Percentiles rank a stretch among this genome's conserved stretches.
Evolutionary conservation across 2,113 vertebrate genomes (phyloP).

Genomic region (Cyphomyrus discorhynchus): DNA sequence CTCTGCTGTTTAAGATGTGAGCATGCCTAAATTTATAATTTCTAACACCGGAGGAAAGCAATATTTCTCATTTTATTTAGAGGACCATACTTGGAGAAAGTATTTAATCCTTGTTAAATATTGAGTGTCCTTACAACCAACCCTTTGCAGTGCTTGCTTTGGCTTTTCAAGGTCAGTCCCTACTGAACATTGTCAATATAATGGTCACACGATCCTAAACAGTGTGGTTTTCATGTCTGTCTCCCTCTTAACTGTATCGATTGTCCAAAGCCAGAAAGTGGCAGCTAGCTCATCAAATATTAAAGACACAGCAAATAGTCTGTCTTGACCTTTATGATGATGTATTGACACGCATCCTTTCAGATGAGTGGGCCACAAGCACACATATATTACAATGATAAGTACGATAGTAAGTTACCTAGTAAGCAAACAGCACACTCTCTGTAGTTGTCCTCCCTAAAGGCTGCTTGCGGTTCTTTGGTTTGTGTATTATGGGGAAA

Average conservation of each 20-base stretch:
- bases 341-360: background rate
- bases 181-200: background rate
- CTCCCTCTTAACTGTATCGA: conserved; percentile 2
- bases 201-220: background rate
- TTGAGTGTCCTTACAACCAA: background rate
- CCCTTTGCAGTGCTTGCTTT: background rate
- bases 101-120: conserved; percentile 4
- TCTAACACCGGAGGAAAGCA: background rate
- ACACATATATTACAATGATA: background rate
- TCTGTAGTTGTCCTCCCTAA: background rate
- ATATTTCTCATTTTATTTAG: background rate
- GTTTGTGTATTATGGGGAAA: background rate
- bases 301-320: conserved; percentile 1
- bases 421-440: background rate
- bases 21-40: background rate
- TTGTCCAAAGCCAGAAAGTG: conserved; percentile 13
- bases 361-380: background rate
- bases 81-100: background rate
- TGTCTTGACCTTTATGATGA: background rate
- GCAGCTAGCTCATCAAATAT: conserved; percentile 21
- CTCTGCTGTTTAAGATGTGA: background rate
- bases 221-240: background rate
- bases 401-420: background rate
- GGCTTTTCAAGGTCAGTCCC: background rate
- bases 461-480: background rate